Evolutionary conservation across 1,140 invertebrate genomes (phyloP), one percentile per base, ranked within the genome.

Genomic region (Lordiphosa collinella): DNA sequence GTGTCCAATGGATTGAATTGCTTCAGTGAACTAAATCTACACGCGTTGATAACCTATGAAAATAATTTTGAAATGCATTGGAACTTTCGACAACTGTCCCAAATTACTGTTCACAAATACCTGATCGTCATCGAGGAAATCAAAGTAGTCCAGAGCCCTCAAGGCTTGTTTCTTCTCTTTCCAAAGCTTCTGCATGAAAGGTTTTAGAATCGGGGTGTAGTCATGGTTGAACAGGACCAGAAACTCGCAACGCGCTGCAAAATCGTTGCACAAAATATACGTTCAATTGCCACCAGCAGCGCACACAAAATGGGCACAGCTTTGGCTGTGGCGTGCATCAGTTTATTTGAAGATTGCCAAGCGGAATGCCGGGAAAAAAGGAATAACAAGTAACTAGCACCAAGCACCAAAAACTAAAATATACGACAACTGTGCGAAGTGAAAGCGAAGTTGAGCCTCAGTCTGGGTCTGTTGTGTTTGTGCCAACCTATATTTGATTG

Each of bases 401-500:
- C 25, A 12, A 53, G 57, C 48, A 34, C 54, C 13, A 58, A 59
- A 37, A 36, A 52, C 31, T 58, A 62, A 57, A 62, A 62, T 61
- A 72, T 57, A 65, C 54, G 44, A 53, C 38, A 69, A 65, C 22
- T 65, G 61, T 43, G 51, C 63, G 47, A 65, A 80, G 46, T 59
- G 58, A 82, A 80, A 74, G 75, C 61, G 52, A 74, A 65, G 52
- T 69, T 65, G 50, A 53, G 61, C 64, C 43, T 63, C 31, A n/a
- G 36, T 37, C 57, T 40, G 48, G 36, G 48, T 32, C 36, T 61
- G 70, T 75, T 75, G 76, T 76, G 25, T 68, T 72, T 61, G 66
- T 67, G 78, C 61, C 67, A 82, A 82, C 76, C 78, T 82, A 84
- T 82, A 78, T 84, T 76, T 57, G 71, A 67, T 47, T 53, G 65